A percentile compares a stretch with the other conserved stretches of the same genome.
Evolutionary conservation across 1,140 invertebrate species (phyloP).

Genomic region (Lamellibrachia luymesi): DNA sequence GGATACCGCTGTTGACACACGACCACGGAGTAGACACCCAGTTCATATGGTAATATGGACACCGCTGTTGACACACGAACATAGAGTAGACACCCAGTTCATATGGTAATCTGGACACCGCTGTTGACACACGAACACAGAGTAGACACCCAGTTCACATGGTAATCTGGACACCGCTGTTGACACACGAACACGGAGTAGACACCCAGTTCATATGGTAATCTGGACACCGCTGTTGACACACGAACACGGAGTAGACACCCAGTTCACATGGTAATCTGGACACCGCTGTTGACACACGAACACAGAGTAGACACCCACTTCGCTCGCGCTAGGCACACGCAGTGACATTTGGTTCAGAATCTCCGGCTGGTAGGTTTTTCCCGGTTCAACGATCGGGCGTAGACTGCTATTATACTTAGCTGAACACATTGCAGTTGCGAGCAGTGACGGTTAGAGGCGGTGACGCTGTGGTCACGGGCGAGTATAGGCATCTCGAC

Average conservation of each 20-base stretch:
- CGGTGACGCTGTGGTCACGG: too few species aligned
- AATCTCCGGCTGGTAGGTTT: neutral
- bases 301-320: neutral
- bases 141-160: neutral
- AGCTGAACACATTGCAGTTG: neutral
- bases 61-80: too few species aligned
- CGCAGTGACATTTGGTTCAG: neutral
- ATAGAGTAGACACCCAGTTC: too few species aligned
- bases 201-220: too few species aligned
- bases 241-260: too few species aligned
- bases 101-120: too few species aligned
- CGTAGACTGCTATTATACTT: neutral
- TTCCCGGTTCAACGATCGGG: neutral
- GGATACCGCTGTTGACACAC: neutral
- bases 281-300: neutral
- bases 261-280: too few species aligned
- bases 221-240: too few species aligned
- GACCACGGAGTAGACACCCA: neutral
- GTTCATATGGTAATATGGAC: neutral
- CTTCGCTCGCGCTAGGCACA: neutral
- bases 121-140: neutral
- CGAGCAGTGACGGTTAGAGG: neutral
- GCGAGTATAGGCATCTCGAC: neutral
- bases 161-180: too few species aligned
- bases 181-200: too few species aligned